Evolutionary conservation across 2,888 invertebrate genomes (phyloP), one percentile per base, ranked within the genome.

Genomic region (Lamellibrachia satsuma): DNA sequence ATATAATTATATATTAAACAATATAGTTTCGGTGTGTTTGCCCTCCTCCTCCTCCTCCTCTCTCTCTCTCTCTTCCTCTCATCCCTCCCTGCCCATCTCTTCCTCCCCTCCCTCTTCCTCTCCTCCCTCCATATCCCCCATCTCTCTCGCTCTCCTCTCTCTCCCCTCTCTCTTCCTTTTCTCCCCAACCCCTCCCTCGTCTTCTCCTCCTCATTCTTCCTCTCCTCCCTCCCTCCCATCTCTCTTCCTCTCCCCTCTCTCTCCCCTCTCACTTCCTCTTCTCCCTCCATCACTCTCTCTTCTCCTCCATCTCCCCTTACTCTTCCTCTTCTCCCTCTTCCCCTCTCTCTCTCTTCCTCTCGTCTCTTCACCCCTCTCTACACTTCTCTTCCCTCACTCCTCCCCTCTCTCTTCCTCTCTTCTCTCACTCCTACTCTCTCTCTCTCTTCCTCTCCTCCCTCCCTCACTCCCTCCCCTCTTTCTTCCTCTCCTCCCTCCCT

Each of bases 241-340:
- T 60, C 90, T 91, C 90, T 92, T 91, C 90, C 91, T 52, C 1
- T n/a, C 57, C 57, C 60, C 55, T 93, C 93, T 91, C 92, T 92
- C 60, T 90, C 92, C 90, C 92, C 90, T 90, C 90, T 60, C 90
- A 90, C 90, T 92, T 91, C 90, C 91, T 52, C 1, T n/a, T 90
- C 15, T 90, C 15, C 90, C n/a, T n/a, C n/a, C n/a, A 90, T 1
- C 90, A 1, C 90, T 93, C 93, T 92, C 92, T 92, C 60, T 75
- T 91, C 92, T 90, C 90, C 92, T 92, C 92, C 60, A 92, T 91
- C n/a, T 90, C 92, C 91, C 93, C 90, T 93, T 90, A 93, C 92
- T 57, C 91, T 91, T 91, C 93, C 39, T 92, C 90, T n/a, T 92
- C 90, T 57, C 92, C 91, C 60, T 39, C 60, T 90, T 27, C 91